These are phyloP conservation scores for Haliclystus octoradiatus DNA, from an alignment of 30 jellyfish, hydroid and myxozoan genomes.

Conservation along the genomic window DNA sequence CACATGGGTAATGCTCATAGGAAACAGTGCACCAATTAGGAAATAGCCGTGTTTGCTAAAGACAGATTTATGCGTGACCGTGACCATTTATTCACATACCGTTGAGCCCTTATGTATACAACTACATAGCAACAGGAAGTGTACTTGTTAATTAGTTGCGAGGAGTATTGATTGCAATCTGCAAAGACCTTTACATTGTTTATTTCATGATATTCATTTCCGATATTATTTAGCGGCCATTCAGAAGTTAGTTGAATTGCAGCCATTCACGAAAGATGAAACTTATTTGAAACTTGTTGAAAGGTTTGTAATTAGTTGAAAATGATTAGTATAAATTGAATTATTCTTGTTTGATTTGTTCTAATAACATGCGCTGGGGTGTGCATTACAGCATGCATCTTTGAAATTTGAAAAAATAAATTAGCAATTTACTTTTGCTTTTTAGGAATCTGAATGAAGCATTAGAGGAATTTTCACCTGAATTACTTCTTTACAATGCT, in stretches of 20 bases:
- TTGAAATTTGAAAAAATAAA: not conserved
- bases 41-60: no score
- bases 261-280: slow-evolving; percentile 38
- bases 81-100: no score
- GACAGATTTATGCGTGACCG: no score
- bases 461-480: slow-evolving; percentile 57
- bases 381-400: not conserved
- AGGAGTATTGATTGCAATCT: no score
- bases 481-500: slow-evolving; percentile 74
- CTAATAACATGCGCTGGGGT: not conserved
- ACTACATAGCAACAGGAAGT: no score
- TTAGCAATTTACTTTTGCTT: not conserved
- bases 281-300: slow-evolving; percentile 20
- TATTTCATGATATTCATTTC: no score
- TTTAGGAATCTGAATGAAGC: slow-evolving; percentile 58
- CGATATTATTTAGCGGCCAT: not conserved
- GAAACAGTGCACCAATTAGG: no score
- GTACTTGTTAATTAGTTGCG: no score
- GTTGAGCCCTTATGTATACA: no score
- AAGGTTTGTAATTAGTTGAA: slow-evolving; percentile 16
- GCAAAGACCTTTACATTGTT: no score
- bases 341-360: not conserved
- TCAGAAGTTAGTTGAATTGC: slow-evolving; percentile 29
- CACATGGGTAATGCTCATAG: no score
- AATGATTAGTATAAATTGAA: not conserved